Conservation (phyloP, 2,797 vertebrate genomes). For the Brachyalestes nurse region DNA sequence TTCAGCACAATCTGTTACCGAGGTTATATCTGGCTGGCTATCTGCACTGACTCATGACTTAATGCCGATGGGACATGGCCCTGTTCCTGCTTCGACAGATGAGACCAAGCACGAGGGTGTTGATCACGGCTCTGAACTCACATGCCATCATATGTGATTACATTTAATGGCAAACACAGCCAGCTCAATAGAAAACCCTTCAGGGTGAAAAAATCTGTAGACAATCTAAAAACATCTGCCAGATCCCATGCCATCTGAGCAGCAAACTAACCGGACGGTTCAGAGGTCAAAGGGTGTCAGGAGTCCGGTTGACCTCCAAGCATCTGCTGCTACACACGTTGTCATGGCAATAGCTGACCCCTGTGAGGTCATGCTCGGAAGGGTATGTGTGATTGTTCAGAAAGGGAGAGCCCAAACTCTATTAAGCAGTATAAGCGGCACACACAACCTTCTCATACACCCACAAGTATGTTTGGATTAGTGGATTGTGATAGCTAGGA, state of each 20-base stretch:
- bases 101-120: background rate
- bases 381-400: slow-evolving; percentile 44
- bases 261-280: background rate
- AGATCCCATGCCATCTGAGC: background rate
- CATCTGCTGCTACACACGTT: slow-evolving; percentile 76
- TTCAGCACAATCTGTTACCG: background rate
- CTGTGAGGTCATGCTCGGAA: slow-evolving; percentile 34
- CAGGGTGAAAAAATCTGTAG: slow-evolving; percentile 18
- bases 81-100: background rate
- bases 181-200: background rate
- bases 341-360: slow-evolving; percentile 69
- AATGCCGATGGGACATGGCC: background rate
- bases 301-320: slow-evolving; percentile 62
- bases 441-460: slow-evolving; percentile 17
- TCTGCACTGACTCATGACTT: background rate
- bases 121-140: background rate
- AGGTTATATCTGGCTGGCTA: background rate
- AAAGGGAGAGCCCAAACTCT: slow-evolving; percentile 17
- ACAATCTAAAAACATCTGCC: slow-evolving; percentile 2
- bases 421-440: background rate
- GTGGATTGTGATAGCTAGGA: slow-evolving; percentile 1
- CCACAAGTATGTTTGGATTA: background rate
- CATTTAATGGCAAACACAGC: slow-evolving; percentile 7
- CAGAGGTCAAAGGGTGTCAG: slow-evolving; percentile 69
- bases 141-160: background rate